These are phyloP conservation scores for Eleutherodactylus coqui DNA, from an alignment of 2,797 vertebrate genomes.

Conservation along the genomic window DNA sequence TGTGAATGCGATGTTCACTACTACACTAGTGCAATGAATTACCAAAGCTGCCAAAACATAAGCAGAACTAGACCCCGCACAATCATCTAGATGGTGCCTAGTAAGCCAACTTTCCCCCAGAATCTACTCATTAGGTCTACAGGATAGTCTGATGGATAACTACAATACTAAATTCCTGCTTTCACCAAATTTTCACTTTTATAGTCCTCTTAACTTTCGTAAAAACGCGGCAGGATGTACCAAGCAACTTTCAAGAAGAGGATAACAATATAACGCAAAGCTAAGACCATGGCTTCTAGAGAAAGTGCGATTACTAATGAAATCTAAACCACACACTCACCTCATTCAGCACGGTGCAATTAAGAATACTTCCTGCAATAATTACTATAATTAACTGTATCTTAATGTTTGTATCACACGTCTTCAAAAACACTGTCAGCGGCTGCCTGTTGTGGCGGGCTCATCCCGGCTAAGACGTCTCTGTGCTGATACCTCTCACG, in stretches of 20 bases:
- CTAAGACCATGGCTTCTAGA: not conserved
- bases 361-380: slow-evolving; percentile 80
- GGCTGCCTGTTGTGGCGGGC: slow-evolving; percentile 71
- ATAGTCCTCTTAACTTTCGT: not conserved
- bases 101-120: not conserved
- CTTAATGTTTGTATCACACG: slow-evolving; percentile 77
- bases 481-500: slow-evolving; percentile 78
- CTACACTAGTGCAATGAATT: not conserved
- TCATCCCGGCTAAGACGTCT: slow-evolving; percentile 74
- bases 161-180: not conserved
- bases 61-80: no score
- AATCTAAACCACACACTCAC: not conserved
- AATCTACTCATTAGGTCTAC: not conserved
- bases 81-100: not conserved
- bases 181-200: not conserved
- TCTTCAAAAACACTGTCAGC: slow-evolving; percentile 74
- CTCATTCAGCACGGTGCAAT: slow-evolving; percentile 77
- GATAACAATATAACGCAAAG: not conserved
- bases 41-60: not conserved
- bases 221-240: not conserved
- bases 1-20: no score
- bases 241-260: not conserved
- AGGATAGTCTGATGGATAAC: not conserved
- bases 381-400: slow-evolving; percentile 81
- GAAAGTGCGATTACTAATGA: not conserved